Base-by-base conservation (phyloP, 2,113 vertebrate species). In the Gobiocypris rarus region DNA sequence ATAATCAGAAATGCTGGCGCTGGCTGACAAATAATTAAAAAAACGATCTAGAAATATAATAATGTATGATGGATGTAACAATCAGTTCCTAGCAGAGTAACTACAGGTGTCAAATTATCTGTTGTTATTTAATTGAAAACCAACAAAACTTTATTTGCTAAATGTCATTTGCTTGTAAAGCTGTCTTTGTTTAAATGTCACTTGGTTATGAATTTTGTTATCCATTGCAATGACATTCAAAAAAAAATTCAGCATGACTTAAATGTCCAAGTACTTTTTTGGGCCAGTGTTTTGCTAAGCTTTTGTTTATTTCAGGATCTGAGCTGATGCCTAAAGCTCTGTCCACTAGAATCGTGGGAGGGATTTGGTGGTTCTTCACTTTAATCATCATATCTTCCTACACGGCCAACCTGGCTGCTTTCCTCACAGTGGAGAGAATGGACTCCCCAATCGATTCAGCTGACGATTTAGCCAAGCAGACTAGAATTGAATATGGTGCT, bases 361-460 rank as follows among this genome's bases (percentile, higher is more conserved):
- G 97, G 82, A 99, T 98, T 92, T 99, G 98, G 98, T 99, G 98
- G 98, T 99, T 99, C 93, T 99, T 99, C 90, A 98, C 98, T 85
- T 92, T 99, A 88, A 98, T 99, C 94, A 97, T 99, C 94, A 98
- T 99, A 91, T 99, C 98, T 80, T 99, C 98, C 87, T 99, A 99
- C 88, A 99, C 98, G 88, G 98, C 98, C 90, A 99, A 99, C 93
- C 90, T 99, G 93, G 98, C 98, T 61, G 98, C 98, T 88, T 99
- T 99, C 93, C 94, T 99, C 86, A 99, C 98, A 0, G 98, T 99
- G 88, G 98, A 99, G 89, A 94, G 98, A 87, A 98, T 99, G 98
- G 98, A 99, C 24, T 97, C 98, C 0, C 97, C 98, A 86, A 99
- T 99, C 13, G 97, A 96, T 89, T 98, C 98, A 0, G 97, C 97